phyloP scores from a whole-genome alignment of 2,888 invertebrate genomes.

The Odontocolon sp. region DNA sequence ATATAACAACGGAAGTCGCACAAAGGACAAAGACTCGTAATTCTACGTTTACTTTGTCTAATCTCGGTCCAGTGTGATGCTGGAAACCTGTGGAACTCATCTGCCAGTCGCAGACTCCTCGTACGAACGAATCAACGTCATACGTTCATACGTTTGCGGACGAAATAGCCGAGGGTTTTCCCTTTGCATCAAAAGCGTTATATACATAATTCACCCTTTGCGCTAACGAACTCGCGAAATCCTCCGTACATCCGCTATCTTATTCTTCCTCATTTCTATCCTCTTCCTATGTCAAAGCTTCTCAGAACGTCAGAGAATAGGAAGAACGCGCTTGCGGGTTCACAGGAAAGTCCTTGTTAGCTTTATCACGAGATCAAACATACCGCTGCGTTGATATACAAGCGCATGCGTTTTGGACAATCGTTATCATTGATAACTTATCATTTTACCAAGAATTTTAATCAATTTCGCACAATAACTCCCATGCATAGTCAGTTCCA shows the following conservation, averaged over 20 bases:
- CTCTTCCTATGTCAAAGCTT: conserved; percentile 15
- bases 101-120: conserved; percentile 51
- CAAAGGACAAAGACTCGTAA: neutral
- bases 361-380: conserved; percentile 47
- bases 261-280: conserved; percentile 15
- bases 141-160: neutral
- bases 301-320: conserved; percentile 19
- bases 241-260: neutral
- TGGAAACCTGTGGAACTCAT: conserved; percentile 21
- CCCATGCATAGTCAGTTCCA: too few relatives aligned
- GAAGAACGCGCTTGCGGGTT: conserved; percentile 30
- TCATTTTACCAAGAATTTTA: too few relatives aligned
- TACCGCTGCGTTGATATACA: conserved; percentile 2
- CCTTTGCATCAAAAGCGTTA: conserved; percentile 44
- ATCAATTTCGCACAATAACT: too few relatives aligned
- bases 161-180: neutral
- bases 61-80: conserved; percentile 38
- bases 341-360: conserved; percentile 41
- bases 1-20: neutral
- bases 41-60: conserved; percentile 27
- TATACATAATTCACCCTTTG: conserved; percentile 27
- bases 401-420: conserved; percentile 4
- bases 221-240: conserved; percentile 37
- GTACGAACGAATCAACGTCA: too few relatives aligned
- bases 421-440: neutral